These are phyloP conservation scores for Steinernema scapterisci DNA, from an alignment of 2,888 invertebrate species.

Conservation along the genomic window DNA sequence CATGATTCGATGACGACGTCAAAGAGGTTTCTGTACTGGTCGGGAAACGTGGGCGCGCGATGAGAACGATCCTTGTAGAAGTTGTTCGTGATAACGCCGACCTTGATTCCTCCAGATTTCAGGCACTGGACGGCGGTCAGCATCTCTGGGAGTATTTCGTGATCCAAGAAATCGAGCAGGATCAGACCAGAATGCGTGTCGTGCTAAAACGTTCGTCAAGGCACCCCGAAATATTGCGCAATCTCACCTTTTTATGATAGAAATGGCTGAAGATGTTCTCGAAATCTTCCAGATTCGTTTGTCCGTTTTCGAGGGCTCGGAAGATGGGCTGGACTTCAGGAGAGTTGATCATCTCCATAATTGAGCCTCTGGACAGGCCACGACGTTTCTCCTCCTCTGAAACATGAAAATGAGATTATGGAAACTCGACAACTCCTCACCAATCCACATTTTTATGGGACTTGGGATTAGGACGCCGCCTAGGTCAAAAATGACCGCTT, in stretches of 20 bases:
- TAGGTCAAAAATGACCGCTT: conserved; percentile 71
- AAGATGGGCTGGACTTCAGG: conserved; percentile 47
- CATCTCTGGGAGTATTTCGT: conserved; percentile 32
- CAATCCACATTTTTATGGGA: conserved; percentile 66
- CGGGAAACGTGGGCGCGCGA: conserved; percentile 47
- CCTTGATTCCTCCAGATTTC: conserved; percentile 66
- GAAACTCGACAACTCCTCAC: conserved; percentile 38
- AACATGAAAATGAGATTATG: conserved; percentile 3
- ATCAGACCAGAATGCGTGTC: conserved; percentile 4
- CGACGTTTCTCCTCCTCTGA: conserved; percentile 63
- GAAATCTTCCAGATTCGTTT: conserved; percentile 68
- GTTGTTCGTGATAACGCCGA: conserved; percentile 71
- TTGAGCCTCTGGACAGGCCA: conserved; percentile 62
- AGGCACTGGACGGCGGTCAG: conserved; percentile 33
- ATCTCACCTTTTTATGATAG: conserved; percentile 67
- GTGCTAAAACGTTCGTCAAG: conserved; percentile 22
- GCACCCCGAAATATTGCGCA: neutral
- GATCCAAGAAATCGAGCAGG: neutral
- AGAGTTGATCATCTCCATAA: conserved; percentile 64
- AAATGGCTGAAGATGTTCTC: conserved; percentile 67
- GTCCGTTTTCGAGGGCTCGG: conserved; percentile 68
- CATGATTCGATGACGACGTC: conserved; percentile 69
- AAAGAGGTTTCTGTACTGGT: conserved; percentile 42
- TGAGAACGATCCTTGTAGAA: conserved; percentile 63
- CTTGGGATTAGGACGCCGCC: conserved; percentile 70